Conservation (phyloP, 2,113 vertebrate genomes). For the Acanthochromis polyacanthus region DNA sequence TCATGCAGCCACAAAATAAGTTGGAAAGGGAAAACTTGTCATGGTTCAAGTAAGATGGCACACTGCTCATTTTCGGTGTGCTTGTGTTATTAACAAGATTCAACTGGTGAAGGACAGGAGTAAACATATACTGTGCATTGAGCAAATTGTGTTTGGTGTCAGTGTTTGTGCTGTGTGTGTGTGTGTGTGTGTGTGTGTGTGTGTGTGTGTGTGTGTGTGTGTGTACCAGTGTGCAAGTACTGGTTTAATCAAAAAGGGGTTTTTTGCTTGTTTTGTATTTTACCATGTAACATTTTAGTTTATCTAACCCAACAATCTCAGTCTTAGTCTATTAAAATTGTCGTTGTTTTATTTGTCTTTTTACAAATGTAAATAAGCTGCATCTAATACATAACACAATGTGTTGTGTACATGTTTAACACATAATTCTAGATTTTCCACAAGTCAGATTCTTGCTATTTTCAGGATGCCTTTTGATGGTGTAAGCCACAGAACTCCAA, state of each 20-base stretch:
- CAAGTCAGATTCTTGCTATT: not conserved
- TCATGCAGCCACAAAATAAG: too few relatives aligned
- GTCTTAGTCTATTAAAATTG: too few relatives aligned
- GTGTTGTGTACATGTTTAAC: not conserved
- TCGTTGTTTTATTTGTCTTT: too few relatives aligned
- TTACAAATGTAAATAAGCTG: too few relatives aligned
- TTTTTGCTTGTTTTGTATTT: too few relatives aligned
- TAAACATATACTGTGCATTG: constrained; percentile 32
- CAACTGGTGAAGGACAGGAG: constrained; percentile 36
- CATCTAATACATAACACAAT: too few relatives aligned
- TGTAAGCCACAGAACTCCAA: constrained; percentile 8
- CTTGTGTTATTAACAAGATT: constrained; percentile 41
- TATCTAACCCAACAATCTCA: too few relatives aligned
- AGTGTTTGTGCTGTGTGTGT: not conserved
- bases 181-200: not conserved
- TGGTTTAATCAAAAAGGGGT: too few relatives aligned
- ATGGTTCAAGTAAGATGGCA: not conserved
- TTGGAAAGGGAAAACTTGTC: too few relatives aligned
- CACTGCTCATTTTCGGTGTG: constrained; percentile 12
- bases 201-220: not conserved
- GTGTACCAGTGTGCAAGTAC: too few relatives aligned
- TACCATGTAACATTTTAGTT: too few relatives aligned
- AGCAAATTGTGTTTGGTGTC: constrained; percentile 34
- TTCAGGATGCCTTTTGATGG: constrained; percentile 4
- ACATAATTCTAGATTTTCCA: not conserved